Percentiles rank a stretch among this genome's conserved stretches.
Evolutionary conservation across 2,888 invertebrate genomes (phyloP).

Genomic region (Chrysotoxum bicinctum): DNA sequence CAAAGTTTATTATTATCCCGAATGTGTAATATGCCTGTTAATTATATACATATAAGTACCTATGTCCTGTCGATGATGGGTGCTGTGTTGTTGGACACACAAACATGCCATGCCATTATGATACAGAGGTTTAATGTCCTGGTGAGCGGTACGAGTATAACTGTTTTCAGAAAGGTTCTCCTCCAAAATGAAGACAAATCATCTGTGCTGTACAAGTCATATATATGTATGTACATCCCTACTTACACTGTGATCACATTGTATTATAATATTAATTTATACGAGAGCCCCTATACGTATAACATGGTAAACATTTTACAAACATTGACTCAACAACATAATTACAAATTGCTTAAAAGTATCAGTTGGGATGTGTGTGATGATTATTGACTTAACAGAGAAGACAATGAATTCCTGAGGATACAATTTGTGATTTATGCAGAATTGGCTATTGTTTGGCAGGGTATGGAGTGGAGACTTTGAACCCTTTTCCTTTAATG

Average conservation of each 20-base stretch:
- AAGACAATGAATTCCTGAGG: conserved; percentile 35
- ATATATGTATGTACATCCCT: background rate
- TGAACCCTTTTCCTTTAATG: conserved; percentile 31
- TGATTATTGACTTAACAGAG: background rate
- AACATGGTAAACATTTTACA: conserved; percentile 16
- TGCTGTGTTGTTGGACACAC: background rate
- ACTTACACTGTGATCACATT: background rate
- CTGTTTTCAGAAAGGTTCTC: conserved; percentile 1
- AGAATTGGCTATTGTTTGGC: conserved; percentile 17
- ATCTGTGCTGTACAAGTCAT: background rate
- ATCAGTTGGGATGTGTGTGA: background rate
- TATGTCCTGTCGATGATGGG: conserved; percentile 13
- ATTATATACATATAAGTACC: conserved; percentile 38
- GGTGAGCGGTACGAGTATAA: background rate
- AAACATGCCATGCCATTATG: conserved; percentile 6
- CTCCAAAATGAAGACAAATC: conserved; percentile 21
- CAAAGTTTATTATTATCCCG: conserved; percentile 58
- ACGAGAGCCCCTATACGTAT: background rate
- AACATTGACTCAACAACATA: conserved; percentile 16
- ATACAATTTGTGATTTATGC: conserved; percentile 49
- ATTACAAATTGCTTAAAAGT: conserved; percentile 35
- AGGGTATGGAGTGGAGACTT: background rate
- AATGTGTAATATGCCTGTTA: conserved; percentile 62
- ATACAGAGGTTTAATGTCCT: conserved; percentile 15
- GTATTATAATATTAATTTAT: conserved; percentile 22